These are phyloP conservation scores for Drosophila flavopinicola DNA, from an alignment of 2,888 invertebrate species.

Conservation along the genomic window DNA sequence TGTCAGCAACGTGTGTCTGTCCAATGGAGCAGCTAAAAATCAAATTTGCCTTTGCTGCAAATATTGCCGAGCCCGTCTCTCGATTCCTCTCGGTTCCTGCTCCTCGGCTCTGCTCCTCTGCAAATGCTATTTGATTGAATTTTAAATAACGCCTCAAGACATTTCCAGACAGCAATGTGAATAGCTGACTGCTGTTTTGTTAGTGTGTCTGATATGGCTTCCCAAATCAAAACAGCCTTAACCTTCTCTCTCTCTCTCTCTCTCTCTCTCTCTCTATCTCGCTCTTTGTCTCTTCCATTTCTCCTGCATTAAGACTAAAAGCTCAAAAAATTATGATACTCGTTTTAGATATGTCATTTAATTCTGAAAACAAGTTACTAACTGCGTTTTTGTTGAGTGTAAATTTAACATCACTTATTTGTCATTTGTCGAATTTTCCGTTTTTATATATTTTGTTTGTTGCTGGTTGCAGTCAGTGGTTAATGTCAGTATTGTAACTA, in stretches of 20 bases:
- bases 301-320: too few relatives aligned
- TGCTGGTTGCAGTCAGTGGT: too few relatives aligned
- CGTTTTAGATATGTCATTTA: too few relatives aligned
- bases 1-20: constrained; percentile 4
- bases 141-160: constrained; percentile 55
- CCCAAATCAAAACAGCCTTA: neutral
- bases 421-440: too few relatives aligned
- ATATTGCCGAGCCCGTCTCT: constrained; percentile 1
- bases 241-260: neutral
- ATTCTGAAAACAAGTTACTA: too few relatives aligned
- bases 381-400: too few relatives aligned
- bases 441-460: too few relatives aligned
- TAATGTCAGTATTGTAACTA: too few relatives aligned
- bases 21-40: constrained; percentile 49
- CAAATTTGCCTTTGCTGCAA: constrained; percentile 33
- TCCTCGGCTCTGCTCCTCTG: neutral
- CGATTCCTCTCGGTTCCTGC: neutral
- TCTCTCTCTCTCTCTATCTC: neutral
- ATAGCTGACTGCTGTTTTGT: neutral
- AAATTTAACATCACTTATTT: too few relatives aligned
- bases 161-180: constrained; percentile 8
- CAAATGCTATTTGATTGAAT: constrained; percentile 66
- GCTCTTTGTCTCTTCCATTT: too few relatives aligned
- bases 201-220: neutral
- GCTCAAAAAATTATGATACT: too few relatives aligned